Conservation (phyloP, 2,113 vertebrate species). For the Gambusia holbrooki region DNA sequence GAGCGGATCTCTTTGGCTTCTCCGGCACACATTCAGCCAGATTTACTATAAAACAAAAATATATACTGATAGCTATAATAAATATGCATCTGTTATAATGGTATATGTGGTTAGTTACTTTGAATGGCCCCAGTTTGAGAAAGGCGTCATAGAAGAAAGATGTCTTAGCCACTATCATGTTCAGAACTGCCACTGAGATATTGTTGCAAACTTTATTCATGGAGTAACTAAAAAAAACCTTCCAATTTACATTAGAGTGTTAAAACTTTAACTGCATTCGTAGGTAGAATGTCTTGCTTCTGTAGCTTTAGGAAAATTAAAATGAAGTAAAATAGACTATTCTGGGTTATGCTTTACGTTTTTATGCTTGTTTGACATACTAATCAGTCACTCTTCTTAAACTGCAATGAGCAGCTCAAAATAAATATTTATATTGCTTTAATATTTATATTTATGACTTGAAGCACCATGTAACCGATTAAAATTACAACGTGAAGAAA, state of each 20-base stretch:
- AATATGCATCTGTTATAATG: background rate
- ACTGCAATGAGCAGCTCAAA: background rate
- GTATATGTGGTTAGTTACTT: background rate
- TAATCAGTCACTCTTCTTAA: background rate
- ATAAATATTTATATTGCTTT: background rate
- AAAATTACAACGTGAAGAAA: background rate
- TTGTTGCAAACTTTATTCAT: no score
- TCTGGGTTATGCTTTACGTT: background rate
- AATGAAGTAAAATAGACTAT: background rate
- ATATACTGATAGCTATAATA: background rate
- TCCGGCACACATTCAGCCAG: constrained; percentile 60
- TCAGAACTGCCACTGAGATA: no score
- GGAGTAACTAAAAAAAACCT: no score
- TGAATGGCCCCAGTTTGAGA: background rate
- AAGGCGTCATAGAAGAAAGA: no score
- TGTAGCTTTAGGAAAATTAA: background rate
- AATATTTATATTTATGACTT: background rate
- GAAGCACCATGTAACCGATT: background rate
- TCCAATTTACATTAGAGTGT: no score
- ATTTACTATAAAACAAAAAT: constrained; percentile 39
- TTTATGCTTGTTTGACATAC: background rate
- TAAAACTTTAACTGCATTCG: background rate
- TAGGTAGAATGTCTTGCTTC: background rate
- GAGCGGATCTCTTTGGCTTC: constrained; percentile 78
- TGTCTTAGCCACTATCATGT: no score